These are phyloP conservation scores for Taxidea taxus DNA, from an alignment of 2,113 vertebrate genomes.

Conservation along the genomic window DNA sequence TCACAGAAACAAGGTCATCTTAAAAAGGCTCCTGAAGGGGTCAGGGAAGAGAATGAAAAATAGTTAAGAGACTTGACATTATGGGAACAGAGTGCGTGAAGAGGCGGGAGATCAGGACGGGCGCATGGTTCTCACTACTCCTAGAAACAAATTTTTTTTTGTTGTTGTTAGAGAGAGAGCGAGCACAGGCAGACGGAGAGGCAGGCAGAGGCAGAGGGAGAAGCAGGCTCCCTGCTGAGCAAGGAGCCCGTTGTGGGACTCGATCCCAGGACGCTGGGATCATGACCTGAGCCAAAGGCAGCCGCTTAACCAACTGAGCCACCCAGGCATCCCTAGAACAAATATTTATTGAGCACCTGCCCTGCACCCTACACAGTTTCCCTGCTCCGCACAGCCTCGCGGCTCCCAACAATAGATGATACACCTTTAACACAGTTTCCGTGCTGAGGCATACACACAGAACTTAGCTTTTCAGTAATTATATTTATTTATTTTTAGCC, in stretches of 20 bases:
- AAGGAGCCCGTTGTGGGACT: too few species aligned
- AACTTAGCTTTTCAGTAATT: conserved; percentile 51
- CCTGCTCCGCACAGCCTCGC: rapidly evolving
- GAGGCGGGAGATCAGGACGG: neutral
- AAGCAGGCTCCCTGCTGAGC: too few species aligned
- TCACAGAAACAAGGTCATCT: neutral
- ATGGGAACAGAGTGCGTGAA: neutral
- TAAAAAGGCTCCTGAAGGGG: neutral
- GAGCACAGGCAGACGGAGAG: too few species aligned
- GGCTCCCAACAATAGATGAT: neutral
- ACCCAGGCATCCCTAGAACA: too few species aligned
- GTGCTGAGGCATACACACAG: conserved; percentile 22
- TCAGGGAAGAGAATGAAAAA: neutral
- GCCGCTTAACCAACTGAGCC: too few species aligned
- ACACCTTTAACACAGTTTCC: neutral
- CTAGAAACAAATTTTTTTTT: too few species aligned
- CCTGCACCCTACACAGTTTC: neutral
- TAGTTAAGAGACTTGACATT: too few species aligned
- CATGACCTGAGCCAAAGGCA: too few species aligned
- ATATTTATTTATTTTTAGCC: conserved; percentile 51
- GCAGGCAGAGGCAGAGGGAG: too few species aligned
- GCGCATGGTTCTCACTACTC: rapidly evolving
- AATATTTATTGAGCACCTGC: neutral
- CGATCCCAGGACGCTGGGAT: too few species aligned
- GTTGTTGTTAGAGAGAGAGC: too few species aligned